Evolutionary conservation across 2,113 vertebrate species (phyloP).

Genomic region (Bufo gargarizans): DNA sequence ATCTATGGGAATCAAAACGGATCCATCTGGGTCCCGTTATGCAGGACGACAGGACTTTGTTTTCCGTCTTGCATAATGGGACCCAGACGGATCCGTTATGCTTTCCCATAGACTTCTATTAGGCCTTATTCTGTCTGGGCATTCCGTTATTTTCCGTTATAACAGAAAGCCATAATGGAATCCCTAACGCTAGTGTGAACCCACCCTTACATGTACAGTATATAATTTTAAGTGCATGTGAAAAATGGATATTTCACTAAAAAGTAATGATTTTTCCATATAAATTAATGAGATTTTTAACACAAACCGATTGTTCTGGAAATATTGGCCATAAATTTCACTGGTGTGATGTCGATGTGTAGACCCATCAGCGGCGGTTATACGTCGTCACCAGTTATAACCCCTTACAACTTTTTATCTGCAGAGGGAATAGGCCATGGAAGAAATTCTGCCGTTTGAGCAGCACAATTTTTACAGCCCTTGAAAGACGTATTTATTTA

Average conservation of each 20-base stretch:
- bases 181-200: too few relatives aligned
- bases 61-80: too few relatives aligned
- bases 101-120: too few relatives aligned
- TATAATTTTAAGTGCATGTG: background rate
- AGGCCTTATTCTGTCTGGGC: too few relatives aligned
- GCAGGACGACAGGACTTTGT: too few relatives aligned
- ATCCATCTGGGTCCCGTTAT: too few relatives aligned
- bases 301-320: background rate
- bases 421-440: background rate
- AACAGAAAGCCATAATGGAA: too few relatives aligned
- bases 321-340: background rate
- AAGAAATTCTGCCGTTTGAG: conserved; percentile 23
- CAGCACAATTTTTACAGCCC: conserved; percentile 36
- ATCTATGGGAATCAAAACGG: too few relatives aligned
- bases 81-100: too few relatives aligned
- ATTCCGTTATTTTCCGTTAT: too few relatives aligned
- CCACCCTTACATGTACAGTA: background rate
- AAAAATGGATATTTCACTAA: background rate
- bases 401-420: background rate
- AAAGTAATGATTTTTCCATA: background rate
- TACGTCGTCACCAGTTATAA: background rate
- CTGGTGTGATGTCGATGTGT: too few relatives aligned
- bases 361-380: background rate
- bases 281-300: background rate
- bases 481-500: conserved; percentile 31